Percentiles rank a stretch among this genome's conserved stretches.
Evolutionary conservation across 2,113 vertebrate genomes (phyloP).

Genomic region (Cheilinus undulatus): DNA sequence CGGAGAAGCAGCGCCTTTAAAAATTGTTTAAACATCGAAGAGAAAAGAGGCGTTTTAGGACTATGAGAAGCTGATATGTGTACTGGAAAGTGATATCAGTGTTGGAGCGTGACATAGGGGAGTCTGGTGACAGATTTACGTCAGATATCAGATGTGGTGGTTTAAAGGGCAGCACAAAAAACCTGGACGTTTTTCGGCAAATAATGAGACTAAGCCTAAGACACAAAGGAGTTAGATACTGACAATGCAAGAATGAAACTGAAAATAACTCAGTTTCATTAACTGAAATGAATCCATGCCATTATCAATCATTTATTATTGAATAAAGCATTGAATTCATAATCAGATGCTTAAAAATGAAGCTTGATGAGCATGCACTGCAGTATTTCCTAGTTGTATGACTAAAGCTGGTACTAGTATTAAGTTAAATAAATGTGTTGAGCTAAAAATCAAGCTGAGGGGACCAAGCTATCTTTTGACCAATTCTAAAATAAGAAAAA

Average conservation of each 20-base stretch:
- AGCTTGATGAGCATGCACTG: too few species aligned
- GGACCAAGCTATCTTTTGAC: too few species aligned
- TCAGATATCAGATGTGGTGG: conserved; percentile 35
- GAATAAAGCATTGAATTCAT: too few species aligned
- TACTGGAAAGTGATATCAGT: conserved; percentile 20
- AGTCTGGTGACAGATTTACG: conserved; percentile 18
- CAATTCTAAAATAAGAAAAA: too few species aligned
- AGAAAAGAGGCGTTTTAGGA: neutral
- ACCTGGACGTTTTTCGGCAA: neutral
- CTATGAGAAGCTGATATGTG: conserved; percentile 8
- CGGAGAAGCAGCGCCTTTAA: neutral
- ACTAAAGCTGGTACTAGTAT: too few species aligned
- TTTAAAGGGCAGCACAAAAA: neutral
- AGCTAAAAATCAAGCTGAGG: too few species aligned
- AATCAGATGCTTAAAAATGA: too few species aligned
- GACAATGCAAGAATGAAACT: neutral
- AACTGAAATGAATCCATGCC: neutral
- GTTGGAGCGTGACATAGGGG: neutral
- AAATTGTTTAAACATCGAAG: neutral
- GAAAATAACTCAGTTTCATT: neutral
- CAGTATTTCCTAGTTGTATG: too few species aligned
- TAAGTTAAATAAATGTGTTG: too few species aligned
- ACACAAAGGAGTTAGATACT: neutral
- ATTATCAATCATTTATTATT: neutral
- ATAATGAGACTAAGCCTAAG: too few species aligned